Conservation (phyloP, 2,888 invertebrate species). For the Selenia dentaria region DNA sequence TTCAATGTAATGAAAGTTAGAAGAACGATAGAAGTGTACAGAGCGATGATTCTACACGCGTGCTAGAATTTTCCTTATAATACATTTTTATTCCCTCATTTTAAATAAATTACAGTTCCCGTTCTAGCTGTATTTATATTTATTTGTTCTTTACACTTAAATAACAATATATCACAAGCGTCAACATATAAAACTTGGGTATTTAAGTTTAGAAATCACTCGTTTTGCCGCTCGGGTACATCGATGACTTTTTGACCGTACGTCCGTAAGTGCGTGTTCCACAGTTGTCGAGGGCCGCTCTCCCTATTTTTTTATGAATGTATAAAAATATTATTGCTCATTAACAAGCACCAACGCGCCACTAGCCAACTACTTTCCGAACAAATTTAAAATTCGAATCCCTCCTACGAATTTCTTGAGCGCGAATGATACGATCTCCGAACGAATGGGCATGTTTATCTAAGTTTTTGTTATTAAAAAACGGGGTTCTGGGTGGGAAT, state of each 20-base stretch:
- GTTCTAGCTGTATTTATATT: constrained; percentile 71
- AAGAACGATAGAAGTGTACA: constrained; percentile 42
- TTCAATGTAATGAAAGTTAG: constrained; percentile 73
- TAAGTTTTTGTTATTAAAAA: constrained; percentile 30
- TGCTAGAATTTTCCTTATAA: constrained; percentile 66
- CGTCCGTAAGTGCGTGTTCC: constrained; percentile 34
- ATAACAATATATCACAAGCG: constrained; percentile 84
- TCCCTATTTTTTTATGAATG: constrained; percentile 72
- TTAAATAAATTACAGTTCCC: constrained; percentile 63
- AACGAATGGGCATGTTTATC: constrained; percentile 43
- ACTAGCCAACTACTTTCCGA: constrained; percentile 78
- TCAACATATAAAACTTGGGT: constrained; percentile 76
- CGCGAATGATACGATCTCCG: constrained; percentile 66
- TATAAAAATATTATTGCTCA: constrained; percentile 85
- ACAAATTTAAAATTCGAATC: constrained; percentile 73
- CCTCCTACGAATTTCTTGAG: constrained; percentile 72
- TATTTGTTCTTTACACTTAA: constrained; percentile 82
- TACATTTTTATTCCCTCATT: constrained; percentile 54
- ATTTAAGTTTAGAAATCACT: constrained; percentile 25
- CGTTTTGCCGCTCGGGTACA: constrained; percentile 27
- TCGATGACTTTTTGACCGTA: constrained; percentile 70
- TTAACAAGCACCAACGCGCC: constrained; percentile 83
- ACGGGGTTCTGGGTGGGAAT: constrained; percentile 45
- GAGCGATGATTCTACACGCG: constrained; percentile 68
- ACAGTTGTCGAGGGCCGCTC: constrained; percentile 60